A percentile compares a stretch with the other conserved stretches of the same genome.
These are phyloP conservation scores for Anarrhichthys ocellatus DNA, from an alignment of 2,113 vertebrate genomes.

Conservation along the genomic window DNA sequence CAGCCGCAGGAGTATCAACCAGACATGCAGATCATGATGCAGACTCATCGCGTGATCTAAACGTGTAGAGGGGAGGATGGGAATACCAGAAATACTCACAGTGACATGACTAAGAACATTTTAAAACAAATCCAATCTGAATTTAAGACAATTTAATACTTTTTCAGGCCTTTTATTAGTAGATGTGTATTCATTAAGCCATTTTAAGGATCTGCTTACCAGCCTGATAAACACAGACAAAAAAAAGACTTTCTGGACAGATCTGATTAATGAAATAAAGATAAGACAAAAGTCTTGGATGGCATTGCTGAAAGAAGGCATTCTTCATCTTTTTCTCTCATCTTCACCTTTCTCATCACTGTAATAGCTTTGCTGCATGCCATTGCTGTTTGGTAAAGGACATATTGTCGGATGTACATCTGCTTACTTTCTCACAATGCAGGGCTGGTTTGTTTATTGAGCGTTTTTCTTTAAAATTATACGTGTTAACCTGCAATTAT, in stretches of 20 bases:
- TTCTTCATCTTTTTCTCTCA: neutral
- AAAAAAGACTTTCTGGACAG: neutral
- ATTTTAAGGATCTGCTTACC: neutral
- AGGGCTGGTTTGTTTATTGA: neutral
- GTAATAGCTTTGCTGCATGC: neutral
- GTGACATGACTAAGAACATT: neutral
- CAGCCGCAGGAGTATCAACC: neutral
- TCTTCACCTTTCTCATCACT: conserved; percentile 1
- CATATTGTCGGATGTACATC: neutral
- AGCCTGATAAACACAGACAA: neutral
- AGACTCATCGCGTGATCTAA: neutral
- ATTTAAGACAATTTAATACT: neutral
- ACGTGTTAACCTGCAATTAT: neutral
- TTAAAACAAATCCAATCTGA: neutral
- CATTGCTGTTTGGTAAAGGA: neutral
- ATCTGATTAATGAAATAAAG: conserved; percentile 5
- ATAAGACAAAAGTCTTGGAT: neutral
- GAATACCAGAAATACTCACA: neutral
- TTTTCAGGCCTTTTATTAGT: neutral
- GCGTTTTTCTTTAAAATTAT: neutral
- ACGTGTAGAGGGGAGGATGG: neutral
- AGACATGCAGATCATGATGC: neutral
- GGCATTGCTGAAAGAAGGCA: neutral
- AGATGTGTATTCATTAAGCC: neutral
- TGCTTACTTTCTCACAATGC: neutral